phyloP scores from a whole-genome alignment of 1,140 invertebrate genomes.

The Helicoverpa armigera region DNA sequence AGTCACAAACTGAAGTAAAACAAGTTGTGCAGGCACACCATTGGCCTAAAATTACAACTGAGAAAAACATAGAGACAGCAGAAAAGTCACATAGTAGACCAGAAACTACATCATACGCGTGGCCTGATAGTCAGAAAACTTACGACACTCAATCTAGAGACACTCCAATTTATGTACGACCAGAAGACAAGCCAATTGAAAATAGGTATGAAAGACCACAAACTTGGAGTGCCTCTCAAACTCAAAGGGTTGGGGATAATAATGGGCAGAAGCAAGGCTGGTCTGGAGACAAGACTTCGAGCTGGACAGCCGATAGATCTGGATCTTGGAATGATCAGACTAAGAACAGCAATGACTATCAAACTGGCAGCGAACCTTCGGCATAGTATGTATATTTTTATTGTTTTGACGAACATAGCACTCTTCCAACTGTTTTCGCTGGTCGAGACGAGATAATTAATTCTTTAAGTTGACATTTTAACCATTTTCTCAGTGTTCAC shows the following conservation, averaged over 20 bases:
- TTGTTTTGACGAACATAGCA: neutral
- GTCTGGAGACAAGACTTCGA: neutral
- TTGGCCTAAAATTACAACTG: slow-evolving; percentile 7
- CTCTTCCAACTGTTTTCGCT: neutral
- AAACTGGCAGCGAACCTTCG: neutral
- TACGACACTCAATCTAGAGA: too few relatives aligned
- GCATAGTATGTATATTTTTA: neutral
- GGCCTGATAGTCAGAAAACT: neutral
- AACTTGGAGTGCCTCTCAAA: neutral
- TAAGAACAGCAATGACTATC: neutral
- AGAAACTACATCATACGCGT: neutral
- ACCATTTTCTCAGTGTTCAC: too few relatives aligned
- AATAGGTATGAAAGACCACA: neutral
- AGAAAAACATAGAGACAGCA: neutral
- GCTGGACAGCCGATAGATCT: neutral
- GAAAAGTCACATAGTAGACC: neutral
- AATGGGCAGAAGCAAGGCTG: neutral
- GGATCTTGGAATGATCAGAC: neutral
- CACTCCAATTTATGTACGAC: neutral
- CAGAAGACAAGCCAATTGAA: neutral
- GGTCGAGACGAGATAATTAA: too few relatives aligned
- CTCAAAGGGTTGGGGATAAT: neutral
- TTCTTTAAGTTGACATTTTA: too few relatives aligned
- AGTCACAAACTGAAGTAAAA: neutral
- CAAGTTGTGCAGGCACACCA: neutral